Evolutionary conservation across 2,888 invertebrate species (phyloP), one percentile per base, ranked within the genome.

Genomic region (Fragum whitleyi): DNA sequence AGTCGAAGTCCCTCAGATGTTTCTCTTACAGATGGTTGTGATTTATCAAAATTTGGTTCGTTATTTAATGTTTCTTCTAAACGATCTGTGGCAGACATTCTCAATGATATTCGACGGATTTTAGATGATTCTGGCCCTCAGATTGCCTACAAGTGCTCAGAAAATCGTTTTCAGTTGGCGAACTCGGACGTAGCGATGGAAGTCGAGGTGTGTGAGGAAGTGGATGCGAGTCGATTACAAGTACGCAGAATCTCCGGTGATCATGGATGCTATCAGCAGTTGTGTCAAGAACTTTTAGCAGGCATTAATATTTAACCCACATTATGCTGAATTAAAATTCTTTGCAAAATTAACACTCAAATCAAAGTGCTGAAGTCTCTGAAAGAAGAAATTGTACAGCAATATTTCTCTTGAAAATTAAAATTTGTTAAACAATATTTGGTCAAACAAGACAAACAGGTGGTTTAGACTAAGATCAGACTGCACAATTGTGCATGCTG

Each of bases 201-300:
- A 77, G 84, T 92, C 47, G 91, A 92, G 74, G 90, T 92, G 7
- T 89, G 89, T 62, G 89, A 90, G 39, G 90, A 88, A 14, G 86
- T 87, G 11, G 88, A 88, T 9, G 86, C 89, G 16, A 89, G 87
- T 32, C 89, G 91, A 6, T 74, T 92, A 47, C 92, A 92, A 70
- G 91, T 92, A 19, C 87, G 92, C 36, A 85, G 90, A 73, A 90
- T 92, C 59, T 91, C 92, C 7, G 92, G 92, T n/a, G 91, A 92
- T 82, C 88, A 87, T 55, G 86, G 88, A 28, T 90, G 89, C 36
- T 92, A 92, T 79, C 87, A 88, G 53, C 88, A 89, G 69, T 82
- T 92, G 23, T 92, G 92, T 79, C 89, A 91, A 68, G 91, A 91
- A 74, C 82, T 92, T 5, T 86, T 92, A 76, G 86, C 89, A 28